Percentiles rank a stretch among this genome's conserved stretches.
Conservation (phyloP, 1,140 invertebrate species). For the Megathymus violae region DNA sequence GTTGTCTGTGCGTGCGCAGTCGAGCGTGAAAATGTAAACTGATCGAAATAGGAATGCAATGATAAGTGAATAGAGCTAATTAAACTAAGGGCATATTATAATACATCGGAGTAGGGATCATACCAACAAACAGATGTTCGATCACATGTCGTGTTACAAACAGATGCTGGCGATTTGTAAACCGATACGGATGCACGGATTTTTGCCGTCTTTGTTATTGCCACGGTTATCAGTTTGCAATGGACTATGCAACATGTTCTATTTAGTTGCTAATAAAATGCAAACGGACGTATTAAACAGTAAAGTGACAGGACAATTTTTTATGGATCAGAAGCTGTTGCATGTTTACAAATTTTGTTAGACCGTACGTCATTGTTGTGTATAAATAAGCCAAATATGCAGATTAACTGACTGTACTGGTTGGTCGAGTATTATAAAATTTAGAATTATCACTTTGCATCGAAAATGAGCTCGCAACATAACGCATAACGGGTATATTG, state of each 20-base stretch:
- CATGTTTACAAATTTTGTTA: too few species aligned
- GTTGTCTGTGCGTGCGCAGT: conserved; percentile 46
- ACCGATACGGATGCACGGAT: conserved; percentile 27
- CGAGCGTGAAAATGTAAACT: conserved; percentile 60
- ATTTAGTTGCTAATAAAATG: too few species aligned
- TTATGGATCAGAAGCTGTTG: too few species aligned
- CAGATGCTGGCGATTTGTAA: conserved; percentile 37
- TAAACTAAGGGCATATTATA: conserved; percentile 42
- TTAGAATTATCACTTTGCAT: too few species aligned
- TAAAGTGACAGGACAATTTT: too few species aligned
- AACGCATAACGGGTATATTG: too few species aligned
- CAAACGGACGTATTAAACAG: too few species aligned
- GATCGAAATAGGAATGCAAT: conserved; percentile 58
- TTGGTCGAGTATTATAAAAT: too few species aligned
- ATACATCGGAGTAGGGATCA: conserved; percentile 27
- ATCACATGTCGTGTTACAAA: conserved; percentile 22
- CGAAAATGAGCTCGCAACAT: too few species aligned
- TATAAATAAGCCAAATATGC: too few species aligned
- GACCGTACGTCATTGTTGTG: too few species aligned
- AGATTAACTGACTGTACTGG: too few species aligned
- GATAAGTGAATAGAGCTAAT: conserved; percentile 68
- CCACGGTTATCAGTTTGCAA: conserved; percentile 5
- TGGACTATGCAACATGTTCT: not conserved
- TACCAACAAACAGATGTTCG: conserved; percentile 32
- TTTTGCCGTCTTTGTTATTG: conserved; percentile 4